These are phyloP conservation scores for Geopemphigus sp. DNA, from an alignment of 1,140 invertebrate genomes.

Conservation along the genomic window DNA sequence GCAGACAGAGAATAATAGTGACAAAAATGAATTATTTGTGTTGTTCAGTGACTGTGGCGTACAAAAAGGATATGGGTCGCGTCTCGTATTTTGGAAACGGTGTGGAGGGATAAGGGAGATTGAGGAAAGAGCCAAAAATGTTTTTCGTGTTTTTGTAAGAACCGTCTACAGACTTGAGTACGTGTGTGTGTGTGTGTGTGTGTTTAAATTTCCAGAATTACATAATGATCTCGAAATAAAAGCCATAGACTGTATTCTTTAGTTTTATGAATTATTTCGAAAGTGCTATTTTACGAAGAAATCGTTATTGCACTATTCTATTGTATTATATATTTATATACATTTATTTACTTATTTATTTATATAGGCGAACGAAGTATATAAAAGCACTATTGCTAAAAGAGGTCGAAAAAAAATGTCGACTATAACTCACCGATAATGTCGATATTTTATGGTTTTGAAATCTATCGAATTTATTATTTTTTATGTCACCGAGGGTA, in stretches of 20 bases:
- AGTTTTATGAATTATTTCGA: neutral
- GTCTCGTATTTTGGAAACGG: slow-evolving; percentile 6
- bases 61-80: neutral
- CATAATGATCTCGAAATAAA: neutral
- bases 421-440: neutral
- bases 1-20: neutral
- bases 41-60: neutral
- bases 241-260: neutral
- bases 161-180: neutral
- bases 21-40: slow-evolving; percentile 4
- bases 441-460: neutral
- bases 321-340: neutral
- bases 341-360: neutral
- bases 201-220: slow-evolving; percentile 3
- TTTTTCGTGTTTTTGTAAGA: slow-evolving; percentile 9
- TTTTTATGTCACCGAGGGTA: neutral
- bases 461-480: neutral
- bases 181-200: neutral
- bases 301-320: no score
- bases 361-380: neutral
- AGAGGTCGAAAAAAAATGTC: neutral
- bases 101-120: neutral
- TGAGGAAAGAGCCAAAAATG: slow-evolving; percentile 8
- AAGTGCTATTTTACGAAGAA: neutral
- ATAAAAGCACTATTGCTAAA: neutral